A percentile compares a stretch with the other conserved stretches of the same genome.
Evolutionary conservation across 2,797 vertebrate genomes (phyloP).

Genomic region (Helicolenus hilgendorfi): DNA sequence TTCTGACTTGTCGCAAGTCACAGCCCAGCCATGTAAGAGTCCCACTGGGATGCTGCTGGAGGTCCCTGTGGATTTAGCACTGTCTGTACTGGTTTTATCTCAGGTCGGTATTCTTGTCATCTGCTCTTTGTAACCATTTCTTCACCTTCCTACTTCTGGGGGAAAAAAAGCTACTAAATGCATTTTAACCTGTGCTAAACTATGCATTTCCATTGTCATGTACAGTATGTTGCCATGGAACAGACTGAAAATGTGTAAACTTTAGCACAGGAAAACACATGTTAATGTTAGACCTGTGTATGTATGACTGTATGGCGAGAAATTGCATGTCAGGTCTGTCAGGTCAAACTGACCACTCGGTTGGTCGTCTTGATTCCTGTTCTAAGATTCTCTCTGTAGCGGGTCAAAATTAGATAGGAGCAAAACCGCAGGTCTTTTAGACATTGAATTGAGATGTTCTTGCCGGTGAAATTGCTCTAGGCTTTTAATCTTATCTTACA

Average conservation of each 20-base stretch:
- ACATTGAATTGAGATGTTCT: neutral
- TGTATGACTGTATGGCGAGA: neutral
- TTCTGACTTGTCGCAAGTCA: neutral
- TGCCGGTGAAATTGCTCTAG: neutral
- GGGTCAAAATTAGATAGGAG: neutral
- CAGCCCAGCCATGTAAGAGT: neutral
- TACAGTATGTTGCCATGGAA: neutral
- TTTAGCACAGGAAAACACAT: neutral
- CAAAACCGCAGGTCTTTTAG: neutral
- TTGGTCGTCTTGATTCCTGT: neutral
- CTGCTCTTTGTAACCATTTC: neutral
- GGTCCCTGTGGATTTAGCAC: neutral
- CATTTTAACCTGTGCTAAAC: neutral
- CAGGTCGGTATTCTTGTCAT: neutral
- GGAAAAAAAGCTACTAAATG: neutral
- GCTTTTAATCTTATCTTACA: neutral
- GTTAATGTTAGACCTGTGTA: neutral
- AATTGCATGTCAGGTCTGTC: neutral
- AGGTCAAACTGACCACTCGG: neutral
- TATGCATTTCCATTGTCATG: neutral
- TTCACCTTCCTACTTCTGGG: neutral
- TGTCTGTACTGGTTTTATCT: neutral
- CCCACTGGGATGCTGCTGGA: neutral
- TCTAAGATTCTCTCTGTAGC: neutral
- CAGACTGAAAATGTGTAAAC: neutral